Conservation (phyloP, 2,113 vertebrate genomes). For the Platanista minor region DNA sequence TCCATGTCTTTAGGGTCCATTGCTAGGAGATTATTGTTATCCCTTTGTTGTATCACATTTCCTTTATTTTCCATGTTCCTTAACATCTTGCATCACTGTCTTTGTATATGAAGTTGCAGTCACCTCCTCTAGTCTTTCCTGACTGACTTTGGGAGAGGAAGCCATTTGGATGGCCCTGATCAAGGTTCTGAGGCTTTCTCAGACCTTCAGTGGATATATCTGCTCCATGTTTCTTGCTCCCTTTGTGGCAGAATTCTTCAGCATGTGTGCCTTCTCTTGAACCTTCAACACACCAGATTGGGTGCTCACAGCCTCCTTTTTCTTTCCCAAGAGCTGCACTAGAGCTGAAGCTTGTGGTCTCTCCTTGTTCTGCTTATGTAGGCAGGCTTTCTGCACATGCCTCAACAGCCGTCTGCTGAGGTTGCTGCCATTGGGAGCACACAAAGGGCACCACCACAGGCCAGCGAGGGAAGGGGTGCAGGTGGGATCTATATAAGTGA, state of each 20-base stretch:
- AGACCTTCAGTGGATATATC: neutral
- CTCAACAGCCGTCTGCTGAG: neutral
- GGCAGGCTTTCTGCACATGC: neutral
- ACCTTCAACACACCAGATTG: neutral
- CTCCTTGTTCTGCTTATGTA: neutral
- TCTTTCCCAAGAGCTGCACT: neutral
- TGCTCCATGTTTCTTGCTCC: neutral
- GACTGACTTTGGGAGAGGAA: neutral
- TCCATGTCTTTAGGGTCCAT: neutral
- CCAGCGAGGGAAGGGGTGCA: no score
- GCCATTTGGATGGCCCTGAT: neutral
- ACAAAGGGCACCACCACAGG: neutral
- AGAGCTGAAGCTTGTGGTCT: neutral
- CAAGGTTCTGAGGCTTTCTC: neutral
- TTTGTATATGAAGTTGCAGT: neutral
- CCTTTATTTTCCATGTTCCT: neutral
- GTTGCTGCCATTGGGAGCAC: neutral
- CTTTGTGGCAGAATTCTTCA: neutral
- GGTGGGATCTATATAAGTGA: neutral
- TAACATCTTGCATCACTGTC: neutral
- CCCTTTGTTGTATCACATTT: neutral
- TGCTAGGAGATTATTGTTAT: neutral
- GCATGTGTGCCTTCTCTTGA: neutral
- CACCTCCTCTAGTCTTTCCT: neutral
- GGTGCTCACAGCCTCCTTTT: neutral